These are phyloP conservation scores for Campaea margaritaria DNA, from an alignment of 2,888 invertebrate genomes.

Conservation along the genomic window DNA sequence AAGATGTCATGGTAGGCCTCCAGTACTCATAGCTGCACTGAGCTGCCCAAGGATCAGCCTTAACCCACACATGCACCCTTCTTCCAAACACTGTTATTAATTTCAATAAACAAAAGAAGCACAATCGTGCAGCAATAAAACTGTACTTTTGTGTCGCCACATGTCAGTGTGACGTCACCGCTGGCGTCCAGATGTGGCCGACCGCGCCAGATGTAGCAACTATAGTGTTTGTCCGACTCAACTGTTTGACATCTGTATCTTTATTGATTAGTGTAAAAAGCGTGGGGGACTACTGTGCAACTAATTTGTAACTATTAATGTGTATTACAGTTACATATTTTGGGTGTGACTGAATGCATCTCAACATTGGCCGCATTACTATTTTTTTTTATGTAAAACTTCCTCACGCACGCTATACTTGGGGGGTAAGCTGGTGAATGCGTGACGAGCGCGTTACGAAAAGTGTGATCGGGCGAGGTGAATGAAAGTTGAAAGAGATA, in stretches of 20 bases:
- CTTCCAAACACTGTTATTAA: constrained; percentile 20
- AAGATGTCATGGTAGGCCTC: no score
- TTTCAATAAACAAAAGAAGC: constrained; percentile 36
- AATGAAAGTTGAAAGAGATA: no score
- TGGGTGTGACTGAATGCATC: not conserved
- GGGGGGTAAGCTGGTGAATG: no score
- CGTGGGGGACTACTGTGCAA: constrained; percentile 49
- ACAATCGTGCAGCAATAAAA: constrained; percentile 61
- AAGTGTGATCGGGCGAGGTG: no score
- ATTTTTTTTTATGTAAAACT: no score
- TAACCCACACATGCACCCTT: constrained; percentile 8
- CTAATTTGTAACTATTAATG: constrained; percentile 33
- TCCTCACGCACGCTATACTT: no score
- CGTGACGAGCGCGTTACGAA: no score
- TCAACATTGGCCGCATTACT: no score
- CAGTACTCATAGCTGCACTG: no score
- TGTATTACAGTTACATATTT: no score
- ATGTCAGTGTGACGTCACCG: constrained; percentile 75
- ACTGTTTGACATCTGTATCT: constrained; percentile 78
- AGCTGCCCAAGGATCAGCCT: not conserved
- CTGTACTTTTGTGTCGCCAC: constrained; percentile 63
- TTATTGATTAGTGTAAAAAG: constrained; percentile 54
- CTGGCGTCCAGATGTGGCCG: constrained; percentile 71
- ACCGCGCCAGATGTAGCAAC: constrained; percentile 65
- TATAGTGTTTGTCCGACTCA: constrained; percentile 49